These are phyloP conservation scores for Oreochromis mossambicus DNA, from an alignment of 2,797 vertebrate species.

Conservation along the genomic window DNA sequence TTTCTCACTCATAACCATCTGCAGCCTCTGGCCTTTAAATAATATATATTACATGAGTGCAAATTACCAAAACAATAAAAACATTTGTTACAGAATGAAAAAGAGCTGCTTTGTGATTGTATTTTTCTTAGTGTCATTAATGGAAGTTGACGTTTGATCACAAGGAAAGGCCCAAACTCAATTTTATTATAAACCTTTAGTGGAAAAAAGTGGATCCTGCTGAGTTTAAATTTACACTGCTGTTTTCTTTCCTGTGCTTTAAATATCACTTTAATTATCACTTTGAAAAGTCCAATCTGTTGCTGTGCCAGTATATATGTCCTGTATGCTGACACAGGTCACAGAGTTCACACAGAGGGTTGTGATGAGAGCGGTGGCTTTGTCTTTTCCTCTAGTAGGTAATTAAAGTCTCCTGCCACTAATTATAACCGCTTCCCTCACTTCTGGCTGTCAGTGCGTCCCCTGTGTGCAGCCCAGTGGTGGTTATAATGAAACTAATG, in stretches of 20 bases:
- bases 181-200: neutral
- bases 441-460: conserved; percentile 18
- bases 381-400: neutral
- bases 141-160: neutral
- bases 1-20: neutral
- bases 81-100: neutral
- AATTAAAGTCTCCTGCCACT: conserved; percentile 32
- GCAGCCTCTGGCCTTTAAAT: neutral
- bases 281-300: neutral
- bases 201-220: neutral
- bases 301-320: neutral
- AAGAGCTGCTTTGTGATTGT: neutral
- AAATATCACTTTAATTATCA: neutral
- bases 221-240: neutral
- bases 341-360: neutral
- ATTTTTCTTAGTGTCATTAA: neutral
- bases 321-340: neutral
- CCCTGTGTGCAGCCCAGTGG: conserved; percentile 26
- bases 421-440: conserved; percentile 41
- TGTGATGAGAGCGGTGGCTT: neutral
- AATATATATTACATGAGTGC: neutral
- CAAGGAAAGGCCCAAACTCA: neutral
- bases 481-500: conserved; percentile 6
- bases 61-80: neutral
- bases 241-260: neutral